Evolutionary conservation across 2,113 vertebrate genomes (phyloP).

Genomic region (Uropsilus gracilis): DNA sequence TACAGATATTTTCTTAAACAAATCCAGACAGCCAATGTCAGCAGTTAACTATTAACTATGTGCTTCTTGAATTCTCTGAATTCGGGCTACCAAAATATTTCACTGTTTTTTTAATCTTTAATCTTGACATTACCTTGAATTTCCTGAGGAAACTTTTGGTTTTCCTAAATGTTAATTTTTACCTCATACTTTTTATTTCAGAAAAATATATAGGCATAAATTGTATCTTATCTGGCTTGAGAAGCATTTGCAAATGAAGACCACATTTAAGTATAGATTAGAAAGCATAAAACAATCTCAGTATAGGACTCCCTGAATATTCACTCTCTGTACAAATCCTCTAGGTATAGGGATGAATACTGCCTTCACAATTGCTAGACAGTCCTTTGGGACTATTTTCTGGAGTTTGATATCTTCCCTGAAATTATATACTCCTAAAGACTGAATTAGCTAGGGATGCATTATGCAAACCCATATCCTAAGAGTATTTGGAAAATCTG

Average conservation of each 20-base stretch:
- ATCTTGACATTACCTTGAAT: background rate
- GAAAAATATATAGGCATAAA: background rate
- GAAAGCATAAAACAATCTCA: background rate
- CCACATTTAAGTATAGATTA: background rate
- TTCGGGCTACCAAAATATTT: background rate
- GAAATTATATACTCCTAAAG: background rate
- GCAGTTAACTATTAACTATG: background rate
- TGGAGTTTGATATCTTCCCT: slow-evolving; percentile 1
- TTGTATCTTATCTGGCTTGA: background rate
- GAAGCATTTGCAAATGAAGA: background rate
- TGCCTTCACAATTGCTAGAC: background rate
- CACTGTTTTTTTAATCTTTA: background rate
- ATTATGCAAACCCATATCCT: slow-evolving; percentile 8
- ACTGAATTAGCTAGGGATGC: background rate
- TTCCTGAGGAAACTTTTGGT: background rate
- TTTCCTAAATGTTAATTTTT: background rate
- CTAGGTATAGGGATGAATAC: background rate
- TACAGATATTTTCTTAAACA: background rate
- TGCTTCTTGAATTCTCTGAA: background rate
- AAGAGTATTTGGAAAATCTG: background rate
- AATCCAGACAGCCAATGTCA: background rate
- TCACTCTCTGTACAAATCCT: background rate
- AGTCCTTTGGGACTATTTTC: slow-evolving; percentile 8
- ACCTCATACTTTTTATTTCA: background rate
- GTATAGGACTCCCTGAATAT: background rate